phyloP scores from a whole-genome alignment of 2,797 vertebrate species.

The Sebastes nivosus region DNA sequence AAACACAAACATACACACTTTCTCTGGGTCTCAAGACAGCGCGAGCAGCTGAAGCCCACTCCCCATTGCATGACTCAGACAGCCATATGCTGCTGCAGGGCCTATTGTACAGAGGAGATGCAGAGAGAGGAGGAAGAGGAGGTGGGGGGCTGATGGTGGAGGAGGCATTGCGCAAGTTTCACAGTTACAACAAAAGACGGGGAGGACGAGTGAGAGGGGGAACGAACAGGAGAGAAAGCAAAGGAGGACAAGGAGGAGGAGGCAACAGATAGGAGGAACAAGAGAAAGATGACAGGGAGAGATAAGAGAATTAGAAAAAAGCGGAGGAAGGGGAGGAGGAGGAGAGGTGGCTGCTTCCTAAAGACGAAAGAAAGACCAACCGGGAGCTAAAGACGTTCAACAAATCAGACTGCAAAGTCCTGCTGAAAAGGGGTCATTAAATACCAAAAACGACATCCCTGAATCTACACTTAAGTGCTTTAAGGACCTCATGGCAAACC shows the following conservation, averaged over 20 bases:
- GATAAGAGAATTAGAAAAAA: constrained; percentile 36
- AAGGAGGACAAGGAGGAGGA: constrained; percentile 54
- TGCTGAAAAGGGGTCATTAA: constrained; percentile 9
- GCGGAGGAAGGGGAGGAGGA: constrained; percentile 11
- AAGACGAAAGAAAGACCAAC: constrained; percentile 2
- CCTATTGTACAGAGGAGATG: constrained; percentile 64
- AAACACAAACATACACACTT: constrained; percentile 19
- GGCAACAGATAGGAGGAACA: constrained; percentile 55
- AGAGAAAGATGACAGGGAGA: constrained; percentile 55
- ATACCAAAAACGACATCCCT: neutral
- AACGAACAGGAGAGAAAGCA: constrained; percentile 34
- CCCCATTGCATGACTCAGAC: constrained; percentile 70
- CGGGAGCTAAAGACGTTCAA: constrained; percentile 2
- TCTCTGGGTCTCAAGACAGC: constrained; percentile 47
- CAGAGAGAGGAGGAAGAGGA: constrained; percentile 33
- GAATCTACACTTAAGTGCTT: constrained; percentile 16
- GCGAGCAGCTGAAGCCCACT: constrained; percentile 57
- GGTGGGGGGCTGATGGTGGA: constrained; percentile 45
- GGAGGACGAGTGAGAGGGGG: constrained; percentile 55
- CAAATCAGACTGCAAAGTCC: neutral
- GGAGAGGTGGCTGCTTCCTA: neutral
- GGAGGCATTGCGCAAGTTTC: constrained; percentile 56
- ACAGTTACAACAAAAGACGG: constrained; percentile 62
- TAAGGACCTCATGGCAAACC: constrained; percentile 1
- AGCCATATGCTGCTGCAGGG: constrained; percentile 69